Base-by-base conservation (phyloP, 2,888 invertebrate species). In the Lochmaea crataegi region DNA sequence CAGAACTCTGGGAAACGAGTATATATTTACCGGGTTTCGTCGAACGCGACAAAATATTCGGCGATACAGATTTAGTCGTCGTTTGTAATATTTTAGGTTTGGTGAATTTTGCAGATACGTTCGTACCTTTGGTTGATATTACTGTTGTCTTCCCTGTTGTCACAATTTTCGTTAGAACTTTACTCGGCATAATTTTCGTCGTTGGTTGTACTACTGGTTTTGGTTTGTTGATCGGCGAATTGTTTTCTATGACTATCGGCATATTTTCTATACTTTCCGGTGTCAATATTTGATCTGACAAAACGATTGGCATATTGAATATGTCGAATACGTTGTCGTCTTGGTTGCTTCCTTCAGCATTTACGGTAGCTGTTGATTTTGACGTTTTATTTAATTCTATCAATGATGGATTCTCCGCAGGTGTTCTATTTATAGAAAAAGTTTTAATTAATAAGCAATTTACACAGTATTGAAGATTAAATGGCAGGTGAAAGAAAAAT, bases 291-390 rank as follows among this genome's bases (percentile, higher is more conserved):
- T 93, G 93, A 78, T 93, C 93, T 45, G 92, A 92, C 57, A 94
- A 84, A 4, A 94, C 92, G 75, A 94, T 92, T 1, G 94, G 94
- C 92, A 94, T 93, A 1, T 92, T 92, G 84, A 92, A 92, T 48
- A 94, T 94, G 83, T 94, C 94, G 77, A 93, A 91, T 76, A 90
- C 86, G 71, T 87, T 83, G 75, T 90, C 90, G 65, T 83, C 81
- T 10, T 65, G 71, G 45, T 45, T 42, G n/a, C 42, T 41, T 32
- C 12, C 51, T 42, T 74, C 75, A 5, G 72, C 72, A 60, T 65
- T 22, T 22, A 22, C 22, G 42, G 73, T 61, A 32, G 72, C 16
- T 12, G 64, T 53, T n/a, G 72, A 7, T 64, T 53, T 69, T 12
- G 63, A 22, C 10, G 69, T 16, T 16, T 56, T 70, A 45, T 22